Evolutionary conservation across 2,113 vertebrate genomes (phyloP), one percentile per base, ranked within the genome.

Genomic region (Melanotaenia duboulayi): DNA sequence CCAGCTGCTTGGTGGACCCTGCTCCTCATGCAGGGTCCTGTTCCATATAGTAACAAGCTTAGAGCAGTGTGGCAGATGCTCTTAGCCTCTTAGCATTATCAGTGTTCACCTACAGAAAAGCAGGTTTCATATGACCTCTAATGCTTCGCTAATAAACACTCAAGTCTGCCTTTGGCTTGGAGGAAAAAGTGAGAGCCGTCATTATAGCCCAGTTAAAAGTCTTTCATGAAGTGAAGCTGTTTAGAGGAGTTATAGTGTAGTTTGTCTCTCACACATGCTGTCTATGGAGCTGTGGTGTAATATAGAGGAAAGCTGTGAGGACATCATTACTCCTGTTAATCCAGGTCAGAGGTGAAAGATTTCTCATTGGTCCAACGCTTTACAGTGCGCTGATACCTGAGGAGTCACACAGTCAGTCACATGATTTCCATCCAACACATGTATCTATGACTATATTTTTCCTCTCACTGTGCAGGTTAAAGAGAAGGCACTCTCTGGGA

Each of bases 11-110:
- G 3, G 40, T 4, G 13, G 46, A 49, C 48, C 44, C 48, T 32
- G 46, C 13, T 52, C n/a, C 46, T 50, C 62, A 37, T 50, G n/a
- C 35, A 64, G 37, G 48, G 4, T 19, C 37, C 22, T 12, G 50
- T 51, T 65, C 57, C 62, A 44, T 51, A 57, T 72, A 77, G 65
- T 85, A 85, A 83, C 65, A 5, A 79, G 82, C 78, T 83, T 79
- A 87, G 58, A 68, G 42, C 0, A 2, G 62, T 9, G 32, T 35
- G 4, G 32, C 71, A 83, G 82, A 85, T 66, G 77, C 71, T 77
- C 65, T 81, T 65, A 81, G 81, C 63, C 5, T 81, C 82, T 86
- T 76, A 79, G 75, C 61, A 59, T 76, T 74, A 35, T 35, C 32
- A 35, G 32, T 35, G 76, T 24, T 61, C 68, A 59, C 56, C 40